Evolutionary conservation across 2,797 vertebrate species (phyloP), one percentile per base, ranked within the genome.

Genomic region (Nannoperca obscura): DNA sequence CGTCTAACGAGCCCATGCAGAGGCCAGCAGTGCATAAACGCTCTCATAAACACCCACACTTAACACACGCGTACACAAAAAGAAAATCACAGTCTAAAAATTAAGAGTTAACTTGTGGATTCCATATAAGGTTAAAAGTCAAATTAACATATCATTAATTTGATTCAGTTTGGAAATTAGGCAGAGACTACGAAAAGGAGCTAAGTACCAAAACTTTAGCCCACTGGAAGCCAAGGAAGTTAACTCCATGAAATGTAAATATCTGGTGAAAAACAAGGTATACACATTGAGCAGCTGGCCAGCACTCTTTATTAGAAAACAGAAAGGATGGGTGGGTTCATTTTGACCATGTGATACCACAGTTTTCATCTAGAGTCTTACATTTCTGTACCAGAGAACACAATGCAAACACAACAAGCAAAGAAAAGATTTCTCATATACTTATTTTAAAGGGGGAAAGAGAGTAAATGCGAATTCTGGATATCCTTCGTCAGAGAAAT

Each of bases 401-500:
- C 82, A 89, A 61, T 63, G 82, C 83, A 90, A 90, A 88, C 92
- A 93, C 89, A 84, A 91, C 91, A 93, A 89, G 89, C 92, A 93
- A 93, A 93, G 86, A 91, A 91, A 93, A 93, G 86, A 93, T 88
- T 90, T 92, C 88, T 93, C 90, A 88, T 88, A 90, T 94, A 93
- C 94, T 93, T 94, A 93, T 93, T 93, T 93, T 91, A 88, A 88
- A 89, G 86, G 89, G 90, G 92, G 90, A 84, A 88, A 88, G 87
- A 92, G 89, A 92, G 86, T 92, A 93, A 93, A 91, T 93, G 91
- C 90, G 86, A 92, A 91, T 89, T 93, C 91, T 92, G 88, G 93
- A 91, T 92, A 91, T 94, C 92, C 92, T 93, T 94, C 92, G 91
- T 92, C 92, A 94, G 94, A 95, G 94, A 95, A 95, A 94, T 95